Conservation (phyloP, 2,797 vertebrate genomes). For the Lithobates pipiens region DNA sequence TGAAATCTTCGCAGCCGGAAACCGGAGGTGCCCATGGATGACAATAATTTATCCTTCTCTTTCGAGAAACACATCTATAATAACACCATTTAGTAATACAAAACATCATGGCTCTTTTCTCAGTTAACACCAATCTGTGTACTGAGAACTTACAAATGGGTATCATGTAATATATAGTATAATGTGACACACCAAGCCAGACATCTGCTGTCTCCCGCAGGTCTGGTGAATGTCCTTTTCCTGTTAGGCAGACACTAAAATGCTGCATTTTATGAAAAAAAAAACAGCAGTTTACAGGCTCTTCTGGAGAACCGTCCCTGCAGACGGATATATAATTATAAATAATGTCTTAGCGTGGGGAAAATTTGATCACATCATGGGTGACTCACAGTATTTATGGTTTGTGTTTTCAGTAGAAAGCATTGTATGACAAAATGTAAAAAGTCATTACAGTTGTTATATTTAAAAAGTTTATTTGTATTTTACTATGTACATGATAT, state of each 20-base stretch:
- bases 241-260: slow-evolving; percentile 49
- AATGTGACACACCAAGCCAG: slow-evolving; percentile 17
- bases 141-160: not conserved
- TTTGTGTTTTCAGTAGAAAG: slow-evolving; percentile 1
- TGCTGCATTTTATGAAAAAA: slow-evolving; percentile 39
- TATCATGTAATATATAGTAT: not conserved
- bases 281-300: slow-evolving; percentile 15
- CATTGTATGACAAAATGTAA: not conserved
- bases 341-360: slow-evolving; percentile 6
- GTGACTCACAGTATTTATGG: slow-evolving; percentile 20
- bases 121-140: not conserved
- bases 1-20: no score
- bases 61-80: no score
- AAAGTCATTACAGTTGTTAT: not conserved
- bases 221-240: slow-evolving; percentile 52
- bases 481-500: not conserved
- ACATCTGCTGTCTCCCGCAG: slow-evolving; percentile 58
- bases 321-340: not conserved
- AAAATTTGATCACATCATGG: slow-evolving; percentile 6
- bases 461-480: not conserved
- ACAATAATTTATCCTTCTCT: no score
- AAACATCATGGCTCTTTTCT: no score
- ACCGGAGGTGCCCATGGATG: no score
- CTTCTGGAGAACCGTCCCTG: not conserved
- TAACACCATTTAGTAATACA: no score